Evolutionary conservation across 2,797 vertebrate species (phyloP), one percentile per base, ranked within the genome.

Genomic region (Carduelis carduelis): DNA sequence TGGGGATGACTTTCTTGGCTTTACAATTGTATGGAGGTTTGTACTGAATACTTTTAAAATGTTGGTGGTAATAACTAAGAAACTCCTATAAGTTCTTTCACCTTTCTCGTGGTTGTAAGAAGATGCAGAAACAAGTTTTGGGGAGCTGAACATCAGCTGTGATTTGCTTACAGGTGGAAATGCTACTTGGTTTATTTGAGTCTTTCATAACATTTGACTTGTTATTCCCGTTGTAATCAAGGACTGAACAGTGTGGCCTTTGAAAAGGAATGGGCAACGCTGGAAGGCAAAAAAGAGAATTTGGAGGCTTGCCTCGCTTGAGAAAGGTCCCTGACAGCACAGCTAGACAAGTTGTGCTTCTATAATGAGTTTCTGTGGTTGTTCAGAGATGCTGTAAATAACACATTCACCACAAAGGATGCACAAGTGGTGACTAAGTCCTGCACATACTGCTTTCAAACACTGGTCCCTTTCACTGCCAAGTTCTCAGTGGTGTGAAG

Each of bases 311-410:
- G 90, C 78, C 61, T 95, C 14, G 8, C 79, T 93, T 83, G 53
- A 74, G 75, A 65, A 89, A 64, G 46, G 53, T 93, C 71, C 18
- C n/a, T 52, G 77, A 89, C 71, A 94, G 81, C 63, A 53, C n/a
- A 84, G 59, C 66, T 59, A 59, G 90, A 78, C 91, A 93, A 91
- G 37, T 66, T 92, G 83, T 95, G 74, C 37, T 76, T 94, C 90
- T 89, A 0, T 91, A 87, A 88, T 79, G 80, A 82, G 70, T 91
- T 90, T 86, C 41, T 82, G 70, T 69, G 80, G 87, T 77, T 88
- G 50, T 90, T 92, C 34, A 76, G 69, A 66, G 59, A 43, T 82
- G 30, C 87, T 84, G 65, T 84, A 92, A 94, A 70, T 94, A 89
- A 72, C 77, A 28, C 30, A 47, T 93, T 92, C 43, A 27, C 87